Conservation (phyloP, 2,113 vertebrate species). For the Damaliscus lunatus region DNA sequence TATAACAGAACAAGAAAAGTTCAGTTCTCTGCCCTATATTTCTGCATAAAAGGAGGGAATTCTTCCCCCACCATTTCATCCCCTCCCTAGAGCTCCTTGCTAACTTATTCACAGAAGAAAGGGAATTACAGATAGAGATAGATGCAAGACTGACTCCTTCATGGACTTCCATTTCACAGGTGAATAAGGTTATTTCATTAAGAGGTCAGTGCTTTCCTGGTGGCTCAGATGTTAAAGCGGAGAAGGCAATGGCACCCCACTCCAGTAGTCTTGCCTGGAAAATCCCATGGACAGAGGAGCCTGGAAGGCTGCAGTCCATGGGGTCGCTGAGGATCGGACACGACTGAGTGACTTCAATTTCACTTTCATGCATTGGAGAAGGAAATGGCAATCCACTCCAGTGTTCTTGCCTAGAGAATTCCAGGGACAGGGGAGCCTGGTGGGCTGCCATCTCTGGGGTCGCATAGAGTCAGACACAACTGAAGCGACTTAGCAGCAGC, state of each 20-base stretch:
- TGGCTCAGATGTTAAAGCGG: background rate
- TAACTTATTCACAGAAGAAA: background rate
- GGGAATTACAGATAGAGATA: background rate
- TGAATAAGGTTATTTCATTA: background rate
- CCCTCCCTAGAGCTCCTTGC: background rate
- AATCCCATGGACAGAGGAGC: too few species aligned
- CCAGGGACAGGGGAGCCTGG: too few species aligned
- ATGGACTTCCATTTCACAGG: background rate
- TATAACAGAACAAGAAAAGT: background rate
- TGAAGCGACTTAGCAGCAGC: too few species aligned
- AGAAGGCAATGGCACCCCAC: too few species aligned
- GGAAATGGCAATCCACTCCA: too few species aligned
- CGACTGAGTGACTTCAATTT: too few species aligned
- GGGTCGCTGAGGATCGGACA: too few species aligned
- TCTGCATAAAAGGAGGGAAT: background rate
- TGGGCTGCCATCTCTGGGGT: too few species aligned
- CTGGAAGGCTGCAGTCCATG: too few species aligned
- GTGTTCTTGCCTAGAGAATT: too few species aligned
- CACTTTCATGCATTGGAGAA: too few species aligned
- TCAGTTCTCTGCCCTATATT: background rate
- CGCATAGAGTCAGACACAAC: fast-evolving
- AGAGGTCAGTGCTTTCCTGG: background rate
- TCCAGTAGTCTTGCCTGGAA: too few species aligned
- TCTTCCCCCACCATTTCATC: background rate
- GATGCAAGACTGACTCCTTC: background rate